phyloP scores from a whole-genome alignment of 2,888 invertebrate genomes.

The Polydrusus tereticollis region DNA sequence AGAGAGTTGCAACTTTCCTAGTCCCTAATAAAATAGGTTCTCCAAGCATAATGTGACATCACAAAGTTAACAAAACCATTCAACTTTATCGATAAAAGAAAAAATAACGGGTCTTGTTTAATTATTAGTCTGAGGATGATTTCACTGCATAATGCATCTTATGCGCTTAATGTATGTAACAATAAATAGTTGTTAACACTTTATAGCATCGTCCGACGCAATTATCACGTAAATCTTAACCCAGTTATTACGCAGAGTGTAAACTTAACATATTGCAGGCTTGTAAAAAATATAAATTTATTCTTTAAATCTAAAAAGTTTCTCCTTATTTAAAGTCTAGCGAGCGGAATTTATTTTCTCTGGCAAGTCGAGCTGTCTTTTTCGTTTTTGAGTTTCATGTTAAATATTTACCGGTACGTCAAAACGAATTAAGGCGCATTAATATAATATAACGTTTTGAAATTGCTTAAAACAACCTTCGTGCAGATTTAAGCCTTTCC shows the following conservation, averaged over 20 bases:
- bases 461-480: constrained; percentile 45
- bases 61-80: no score
- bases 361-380: constrained; percentile 25
- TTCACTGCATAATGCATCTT: background rate
- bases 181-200: background rate
- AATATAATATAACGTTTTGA: constrained; percentile 25
- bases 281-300: constrained; percentile 13
- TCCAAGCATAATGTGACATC: no score
- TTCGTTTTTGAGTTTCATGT: constrained; percentile 28
- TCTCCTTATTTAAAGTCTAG: constrained; percentile 11
- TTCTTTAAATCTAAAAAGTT: constrained; percentile 3
- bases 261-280: constrained; percentile 5
- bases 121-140: no score
- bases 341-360: constrained; percentile 21
- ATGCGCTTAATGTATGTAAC: background rate
- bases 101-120: no score
- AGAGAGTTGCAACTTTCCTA: no score
- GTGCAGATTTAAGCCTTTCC: constrained; percentile 36
- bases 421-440: constrained; percentile 45
- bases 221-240: constrained; percentile 7
- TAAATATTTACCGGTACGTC: constrained; percentile 40
- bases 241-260: constrained; percentile 28
- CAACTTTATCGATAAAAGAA: no score
- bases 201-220: background rate
- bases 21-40: no score